Conservation (phyloP, 2,888 invertebrate genomes). For the Tiliacea aurago region DNA sequence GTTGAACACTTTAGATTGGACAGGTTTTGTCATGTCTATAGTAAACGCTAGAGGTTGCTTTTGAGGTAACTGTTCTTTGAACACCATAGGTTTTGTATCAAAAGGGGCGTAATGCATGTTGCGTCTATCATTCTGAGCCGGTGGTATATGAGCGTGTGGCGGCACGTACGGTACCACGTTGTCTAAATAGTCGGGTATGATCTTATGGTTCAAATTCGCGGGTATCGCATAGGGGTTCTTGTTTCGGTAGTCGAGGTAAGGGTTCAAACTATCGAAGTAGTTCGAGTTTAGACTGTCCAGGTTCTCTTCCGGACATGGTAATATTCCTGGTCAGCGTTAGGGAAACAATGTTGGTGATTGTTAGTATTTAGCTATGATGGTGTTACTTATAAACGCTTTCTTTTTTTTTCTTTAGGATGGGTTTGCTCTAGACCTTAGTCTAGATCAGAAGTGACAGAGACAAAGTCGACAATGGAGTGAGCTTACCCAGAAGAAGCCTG, state of each 20-base stretch:
- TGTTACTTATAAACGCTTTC: conserved; percentile 56
- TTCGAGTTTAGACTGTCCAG: conserved; percentile 85
- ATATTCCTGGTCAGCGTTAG: conserved; percentile 84
- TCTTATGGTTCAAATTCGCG: conserved; percentile 85
- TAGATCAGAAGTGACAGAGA: too few relatives aligned
- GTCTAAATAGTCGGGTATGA: conserved; percentile 82
- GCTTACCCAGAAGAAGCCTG: too few relatives aligned
- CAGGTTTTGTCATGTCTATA: conserved; percentile 81
- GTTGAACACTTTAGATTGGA: conserved; percentile 85
- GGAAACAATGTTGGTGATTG: conserved; percentile 65
- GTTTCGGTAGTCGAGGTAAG: conserved; percentile 81
- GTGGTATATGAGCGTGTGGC: conserved; percentile 82
- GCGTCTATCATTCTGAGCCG: conserved; percentile 71
- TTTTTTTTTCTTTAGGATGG: too few relatives aligned
- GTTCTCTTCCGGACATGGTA: conserved; percentile 80
- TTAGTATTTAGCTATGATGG: conserved; percentile 68
- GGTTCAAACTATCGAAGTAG: conserved; percentile 87
- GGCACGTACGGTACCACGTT: conserved; percentile 82
- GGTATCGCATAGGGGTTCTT: conserved; percentile 90
- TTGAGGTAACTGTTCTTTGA: conserved; percentile 81
- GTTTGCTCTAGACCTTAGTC: too few relatives aligned
- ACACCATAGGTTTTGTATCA: conserved; percentile 78
- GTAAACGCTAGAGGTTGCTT: conserved; percentile 80
- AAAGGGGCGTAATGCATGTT: conserved; percentile 74
- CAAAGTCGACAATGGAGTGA: too few relatives aligned